Base-by-base conservation (phyloP, 2,797 vertebrate genomes). In the Gastrophryne carolinensis region DNA sequence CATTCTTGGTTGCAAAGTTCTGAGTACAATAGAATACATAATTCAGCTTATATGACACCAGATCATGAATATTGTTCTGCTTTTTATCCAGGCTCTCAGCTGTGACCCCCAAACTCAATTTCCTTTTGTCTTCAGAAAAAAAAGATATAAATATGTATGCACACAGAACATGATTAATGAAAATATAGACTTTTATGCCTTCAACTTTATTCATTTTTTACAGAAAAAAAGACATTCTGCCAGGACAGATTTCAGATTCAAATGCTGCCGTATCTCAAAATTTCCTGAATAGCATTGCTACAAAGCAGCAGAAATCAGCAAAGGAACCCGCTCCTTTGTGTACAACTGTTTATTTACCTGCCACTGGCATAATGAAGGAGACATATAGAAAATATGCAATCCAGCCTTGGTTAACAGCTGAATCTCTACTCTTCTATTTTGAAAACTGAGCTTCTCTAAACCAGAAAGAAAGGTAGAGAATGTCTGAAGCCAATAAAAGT, bases 371-470 rank as follows among this genome's bases (percentile, higher is more conserved):
- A 30, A 62, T 53, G 62, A 79, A 64, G 30, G 79, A 39, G 54
- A 62, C 17, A 12, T 7, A 78, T 13, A 63, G 75, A 76, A 65
- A 65, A 44, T 72, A 68, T 49, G 8, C 32, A 49, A 71, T 67
- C 74, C 61, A 74, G 52, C 73, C 70, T 60, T 35, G 26, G 34
- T 73, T 75, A 66, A 32, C 27, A 64, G 75, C 50, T 64, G 41
- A 17, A 21, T 65, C 66, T 79, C 81, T 67, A 57, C 78, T 71
- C 49, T 79, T 80, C 73, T 67, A 64, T 72, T 78, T 75, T 37
- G 62, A 74, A 78, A 63, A 66, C 60, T 75, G 68, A 67, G 61
- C 27, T 53, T 67, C 71, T 57, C 19, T 66, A 57, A 56, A 66
- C 53, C 73, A 34, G 68, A 80, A 58, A n/a, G 61, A 44, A n/a